Conservation (phyloP, 2,113 vertebrate species). For the Lonchura striata region DNA sequence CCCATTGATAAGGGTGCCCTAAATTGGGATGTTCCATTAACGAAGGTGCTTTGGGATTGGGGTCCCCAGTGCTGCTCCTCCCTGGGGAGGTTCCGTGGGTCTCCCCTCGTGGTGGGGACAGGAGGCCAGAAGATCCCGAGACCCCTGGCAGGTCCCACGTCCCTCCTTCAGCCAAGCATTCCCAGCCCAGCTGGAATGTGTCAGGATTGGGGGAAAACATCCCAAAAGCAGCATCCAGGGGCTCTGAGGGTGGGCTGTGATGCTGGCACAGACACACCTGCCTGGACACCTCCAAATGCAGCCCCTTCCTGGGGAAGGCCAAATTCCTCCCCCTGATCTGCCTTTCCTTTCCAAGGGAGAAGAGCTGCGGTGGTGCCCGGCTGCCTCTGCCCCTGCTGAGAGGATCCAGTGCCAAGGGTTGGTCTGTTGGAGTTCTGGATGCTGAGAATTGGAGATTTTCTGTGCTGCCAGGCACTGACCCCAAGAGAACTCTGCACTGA, state of each 20-base stretch:
- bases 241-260: not conserved
- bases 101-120: rapidly evolving
- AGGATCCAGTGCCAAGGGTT: not conserved
- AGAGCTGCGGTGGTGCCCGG: rapidly evolving
- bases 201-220: rapidly evolving
- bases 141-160: not conserved
- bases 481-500: not conserved
- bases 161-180: not conserved
- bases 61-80: not conserved
- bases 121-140: not conserved
- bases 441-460: not conserved
- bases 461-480: not conserved
- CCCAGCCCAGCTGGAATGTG: not conserved
- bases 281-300: not conserved
- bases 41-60: not conserved
- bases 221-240: not conserved
- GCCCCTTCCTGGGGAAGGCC: not conserved
- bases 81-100: no score
- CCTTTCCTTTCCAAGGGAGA: not conserved
- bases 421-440: no score
- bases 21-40: not conserved
- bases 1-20: not conserved
- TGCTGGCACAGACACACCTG: rapidly evolving
- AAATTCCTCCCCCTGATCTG: not conserved
- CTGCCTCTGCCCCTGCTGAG: not conserved